Evolutionary conservation across 2,797 vertebrate genomes (phyloP).

Genomic region (Ctenochaetus hawaiiensis): DNA sequence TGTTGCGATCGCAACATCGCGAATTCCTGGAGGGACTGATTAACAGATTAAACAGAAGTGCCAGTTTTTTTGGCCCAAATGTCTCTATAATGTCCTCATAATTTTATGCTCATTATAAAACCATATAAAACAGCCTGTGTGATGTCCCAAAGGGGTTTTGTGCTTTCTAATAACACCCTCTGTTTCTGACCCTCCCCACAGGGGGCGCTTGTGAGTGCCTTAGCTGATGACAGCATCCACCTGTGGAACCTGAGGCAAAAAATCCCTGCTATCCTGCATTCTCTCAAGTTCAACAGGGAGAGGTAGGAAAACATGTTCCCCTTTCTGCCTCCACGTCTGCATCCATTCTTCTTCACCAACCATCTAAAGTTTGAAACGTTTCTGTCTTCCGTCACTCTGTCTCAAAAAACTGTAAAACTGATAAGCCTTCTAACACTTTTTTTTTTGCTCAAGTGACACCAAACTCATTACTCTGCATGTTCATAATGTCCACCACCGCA

Average conservation of each 20-base stretch:
- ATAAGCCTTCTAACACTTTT: too few species aligned
- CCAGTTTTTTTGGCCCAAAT: conserved; percentile 19
- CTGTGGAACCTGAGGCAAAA: conserved; percentile 99
- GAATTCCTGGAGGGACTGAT: too few species aligned
- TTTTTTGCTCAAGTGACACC: too few species aligned
- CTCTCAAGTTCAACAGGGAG: conserved; percentile 97
- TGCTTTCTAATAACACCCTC: background rate
- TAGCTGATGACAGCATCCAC: conserved; percentile 98
- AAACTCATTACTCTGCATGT: too few species aligned
- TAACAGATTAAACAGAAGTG: conserved; percentile 32
- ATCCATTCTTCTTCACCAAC: conserved; percentile 2
- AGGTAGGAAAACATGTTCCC: conserved; percentile 80
- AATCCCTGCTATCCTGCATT: conserved; percentile 97
- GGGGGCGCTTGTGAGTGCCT: conserved; percentile 99
- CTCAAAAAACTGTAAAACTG: background rate
- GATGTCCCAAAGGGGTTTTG: background rate
- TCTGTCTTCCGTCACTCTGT: too few species aligned
- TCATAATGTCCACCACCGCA: too few species aligned
- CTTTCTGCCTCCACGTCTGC: background rate
- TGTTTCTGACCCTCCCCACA: conserved; percentile 65
- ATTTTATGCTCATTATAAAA: background rate
- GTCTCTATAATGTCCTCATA: conserved; percentile 10
- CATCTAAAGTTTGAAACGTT: conserved; percentile 10
- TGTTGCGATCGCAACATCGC: too few species aligned
- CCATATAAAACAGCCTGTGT: background rate